These are phyloP conservation scores for Aricia agestis DNA, from an alignment of 1,140 invertebrate species.

Conservation along the genomic window DNA sequence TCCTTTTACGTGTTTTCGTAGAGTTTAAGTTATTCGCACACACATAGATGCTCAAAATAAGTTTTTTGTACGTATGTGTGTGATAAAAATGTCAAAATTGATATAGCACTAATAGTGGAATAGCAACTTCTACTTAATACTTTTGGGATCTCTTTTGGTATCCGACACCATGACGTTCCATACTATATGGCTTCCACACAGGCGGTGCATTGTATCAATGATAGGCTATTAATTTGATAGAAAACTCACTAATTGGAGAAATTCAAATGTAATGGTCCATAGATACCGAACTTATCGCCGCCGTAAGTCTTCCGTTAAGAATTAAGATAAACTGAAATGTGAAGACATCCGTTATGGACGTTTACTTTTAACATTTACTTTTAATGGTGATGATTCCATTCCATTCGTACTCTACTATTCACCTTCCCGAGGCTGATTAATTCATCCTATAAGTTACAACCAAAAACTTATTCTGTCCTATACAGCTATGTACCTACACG, in stretches of 20 bases:
- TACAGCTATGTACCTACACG: background rate
- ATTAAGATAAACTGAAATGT: background rate
- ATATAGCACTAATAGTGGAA: background rate
- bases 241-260: constrained; percentile 53
- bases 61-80: too few species aligned
- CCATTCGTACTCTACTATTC: background rate
- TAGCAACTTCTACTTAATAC: background rate
- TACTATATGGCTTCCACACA: background rate
- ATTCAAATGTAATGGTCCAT: constrained; percentile 35
- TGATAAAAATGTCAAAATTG: too few species aligned
- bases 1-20: too few species aligned
- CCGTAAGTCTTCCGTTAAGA: constrained; percentile 44
- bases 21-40: too few species aligned
- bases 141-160: background rate
- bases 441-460: too few species aligned
- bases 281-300: constrained; percentile 29
- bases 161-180: background rate
- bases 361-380: background rate
- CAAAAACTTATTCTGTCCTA: too few species aligned
- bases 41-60: too few species aligned
- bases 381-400: background rate
- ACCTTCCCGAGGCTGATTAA: too few species aligned
- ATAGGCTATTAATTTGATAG: constrained; percentile 56
- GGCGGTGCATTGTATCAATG: constrained; percentile 35
- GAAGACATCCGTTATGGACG: constrained; percentile 1